Base-by-base conservation (phyloP, 2,113 vertebrate genomes). In the Ophthalmolycus amberensis region DNA sequence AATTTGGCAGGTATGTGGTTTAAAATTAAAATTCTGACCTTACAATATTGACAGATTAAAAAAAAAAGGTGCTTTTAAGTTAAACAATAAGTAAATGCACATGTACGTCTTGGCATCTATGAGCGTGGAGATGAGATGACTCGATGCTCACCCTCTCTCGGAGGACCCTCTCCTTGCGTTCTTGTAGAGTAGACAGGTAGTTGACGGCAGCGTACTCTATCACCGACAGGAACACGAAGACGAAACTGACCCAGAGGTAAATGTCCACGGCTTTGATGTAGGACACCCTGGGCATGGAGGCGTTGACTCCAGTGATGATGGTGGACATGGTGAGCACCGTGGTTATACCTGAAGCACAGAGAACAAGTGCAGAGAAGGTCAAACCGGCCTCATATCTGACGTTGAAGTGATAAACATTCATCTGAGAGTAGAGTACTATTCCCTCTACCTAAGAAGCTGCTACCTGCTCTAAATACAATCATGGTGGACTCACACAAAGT, bases 241-340 rank as follows among this genome's bases (percentile, higher is more conserved):
- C 95, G 14, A 96, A 96, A 73, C 95, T 96, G 88, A 94, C 94
- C 95, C 95, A 96, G 38, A 96, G 92, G 91, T 95, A 96, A 81
- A 95, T 95, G 76, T 96, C 97, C 93, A 98, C 97, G 0, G 97
- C 97, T 95, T 98, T 98, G 92, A 99, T 95, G 90, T 96, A 95
- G 58, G 95, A 96, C 25, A 95, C 95, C 71, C 94, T 82, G 54
- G 95, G 95, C 95, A 96, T 95, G 77, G 95, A 96, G 70, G 95
- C 95, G 34, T 96, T 96, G 59, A 96, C 95, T 25, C 95, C 95
- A 0, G 95, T 96, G 92, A 97, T 97, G 90, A 97, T 97, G 90
- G 96, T 97, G 81, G 96, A 96, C 96, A 96, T 97, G 76, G 97
- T 99, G 88, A 99, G 95, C 87, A 98, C 97, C 0, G 97, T 99